phyloP scores from a whole-genome alignment of 2,888 invertebrate genomes.

The Mellilla xanthometata region DNA sequence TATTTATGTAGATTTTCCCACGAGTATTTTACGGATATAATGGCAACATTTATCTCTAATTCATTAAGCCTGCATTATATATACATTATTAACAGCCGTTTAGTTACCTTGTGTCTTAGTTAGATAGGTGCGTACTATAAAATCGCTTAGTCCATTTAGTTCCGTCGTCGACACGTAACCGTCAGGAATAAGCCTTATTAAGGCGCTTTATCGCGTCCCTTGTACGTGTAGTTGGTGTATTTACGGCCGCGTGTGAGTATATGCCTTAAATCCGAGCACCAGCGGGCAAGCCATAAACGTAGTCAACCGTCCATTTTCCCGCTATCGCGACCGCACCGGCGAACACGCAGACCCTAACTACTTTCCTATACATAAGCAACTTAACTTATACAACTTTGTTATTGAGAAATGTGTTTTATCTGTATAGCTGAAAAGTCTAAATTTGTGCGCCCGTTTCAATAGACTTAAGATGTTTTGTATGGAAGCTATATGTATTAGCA shows the following conservation, averaged over 20 bases:
- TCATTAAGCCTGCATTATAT: no score
- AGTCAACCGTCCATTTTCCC: slow-evolving; percentile 80
- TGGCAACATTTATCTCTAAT: no score
- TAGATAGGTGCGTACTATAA: slow-evolving; percentile 11
- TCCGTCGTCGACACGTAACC: slow-evolving; percentile 46
- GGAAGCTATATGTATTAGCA: slow-evolving; percentile 62
- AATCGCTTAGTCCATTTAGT: slow-evolving; percentile 42
- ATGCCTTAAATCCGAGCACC: slow-evolving; percentile 67
- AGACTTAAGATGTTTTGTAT: slow-evolving; percentile 31
- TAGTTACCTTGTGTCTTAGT: not conserved
- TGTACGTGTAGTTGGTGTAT: slow-evolving; percentile 58
- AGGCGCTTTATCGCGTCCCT: slow-evolving; percentile 60
- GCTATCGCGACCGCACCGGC: slow-evolving; percentile 70
- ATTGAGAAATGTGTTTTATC: slow-evolving; percentile 17
- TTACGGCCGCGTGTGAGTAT: slow-evolving; percentile 61
- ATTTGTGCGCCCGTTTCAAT: slow-evolving; percentile 14
- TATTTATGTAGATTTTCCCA: slow-evolving; percentile 31
- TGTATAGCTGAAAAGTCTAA: slow-evolving; percentile 15
- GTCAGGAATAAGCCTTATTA: slow-evolving; percentile 69
- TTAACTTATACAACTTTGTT: slow-evolving; percentile 25
- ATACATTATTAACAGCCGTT: no score
- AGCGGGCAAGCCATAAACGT: slow-evolving; percentile 76
- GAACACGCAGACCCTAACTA: slow-evolving; percentile 65
- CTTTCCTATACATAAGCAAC: slow-evolving; percentile 24
- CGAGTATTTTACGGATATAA: slow-evolving; percentile 21